Percentiles rank a stretch among this genome's conserved stretches.
Evolutionary conservation across 2,888 invertebrate genomes (phyloP).

Genomic region (Hirtodrosophila trivittata): DNA sequence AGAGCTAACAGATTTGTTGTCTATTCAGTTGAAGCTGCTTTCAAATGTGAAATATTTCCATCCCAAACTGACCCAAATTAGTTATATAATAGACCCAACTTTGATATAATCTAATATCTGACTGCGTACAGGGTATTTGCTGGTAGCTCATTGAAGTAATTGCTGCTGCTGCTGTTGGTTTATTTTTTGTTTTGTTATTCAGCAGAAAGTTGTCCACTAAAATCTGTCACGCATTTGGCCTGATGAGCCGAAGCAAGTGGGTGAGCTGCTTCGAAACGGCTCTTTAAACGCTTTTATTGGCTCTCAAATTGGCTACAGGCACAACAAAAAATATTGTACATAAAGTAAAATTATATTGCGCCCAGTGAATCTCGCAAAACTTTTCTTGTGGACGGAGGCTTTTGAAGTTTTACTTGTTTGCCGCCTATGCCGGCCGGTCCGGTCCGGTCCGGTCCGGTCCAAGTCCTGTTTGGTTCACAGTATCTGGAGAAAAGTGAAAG

Average conservation of each 20-base stretch:
- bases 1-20: too few relatives aligned
- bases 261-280: conserved; percentile 29
- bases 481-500: conserved; percentile 60
- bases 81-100: too few relatives aligned
- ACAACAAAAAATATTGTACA: conserved; percentile 46
- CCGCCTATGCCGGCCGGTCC: background rate
- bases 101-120: too few relatives aligned
- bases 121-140: background rate
- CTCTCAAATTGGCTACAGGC: conserved; percentile 64
- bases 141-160: too few relatives aligned
- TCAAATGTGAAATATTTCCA: too few relatives aligned
- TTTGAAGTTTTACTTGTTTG: conserved; percentile 59
- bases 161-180: background rate
- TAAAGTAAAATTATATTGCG: conserved; percentile 71
- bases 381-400: conserved; percentile 62
- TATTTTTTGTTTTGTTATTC: background rate
- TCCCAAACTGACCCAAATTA: too few relatives aligned
- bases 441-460: background rate
- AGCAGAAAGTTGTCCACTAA: conserved; percentile 34
- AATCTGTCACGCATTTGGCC: conserved; percentile 51
- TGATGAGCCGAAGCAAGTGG: conserved; percentile 30
- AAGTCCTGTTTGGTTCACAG: conserved; percentile 15
- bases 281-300: conserved; percentile 74
- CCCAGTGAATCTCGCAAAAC: conserved; percentile 56
- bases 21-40: too few relatives aligned